These are phyloP conservation scores for Heterotis niloticus DNA, from an alignment of 2,113 vertebrate species.

Conservation along the genomic window DNA sequence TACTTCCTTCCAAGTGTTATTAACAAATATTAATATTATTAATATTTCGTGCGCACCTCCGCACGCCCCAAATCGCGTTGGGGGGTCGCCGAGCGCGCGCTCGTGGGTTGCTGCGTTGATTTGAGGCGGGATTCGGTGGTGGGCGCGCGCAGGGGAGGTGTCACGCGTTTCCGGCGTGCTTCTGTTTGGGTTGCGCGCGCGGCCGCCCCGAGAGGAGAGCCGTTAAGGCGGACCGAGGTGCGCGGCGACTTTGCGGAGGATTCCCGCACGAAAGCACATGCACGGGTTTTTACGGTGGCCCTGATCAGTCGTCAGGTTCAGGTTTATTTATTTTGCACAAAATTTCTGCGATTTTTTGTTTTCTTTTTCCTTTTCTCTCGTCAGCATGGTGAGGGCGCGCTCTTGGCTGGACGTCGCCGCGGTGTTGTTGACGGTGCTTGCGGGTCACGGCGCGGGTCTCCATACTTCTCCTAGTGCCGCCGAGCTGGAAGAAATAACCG, in stretches of 20 bases:
- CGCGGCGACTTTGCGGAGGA: constrained; percentile 33
- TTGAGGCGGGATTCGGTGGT: constrained; percentile 35
- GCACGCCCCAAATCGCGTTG: too few relatives aligned
- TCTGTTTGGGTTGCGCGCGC: constrained; percentile 38
- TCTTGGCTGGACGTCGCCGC: constrained; percentile 46
- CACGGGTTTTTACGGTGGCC: constrained; percentile 59
- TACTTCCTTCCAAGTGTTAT: too few relatives aligned
- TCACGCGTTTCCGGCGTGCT: constrained; percentile 43
- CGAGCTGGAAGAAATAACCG: constrained; percentile 29
- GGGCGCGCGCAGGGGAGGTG: constrained; percentile 57
- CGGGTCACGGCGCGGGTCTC: constrained; percentile 47
- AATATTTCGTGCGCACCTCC: too few relatives aligned
- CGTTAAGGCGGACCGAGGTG: constrained; percentile 43
- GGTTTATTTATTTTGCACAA: constrained; percentile 48
- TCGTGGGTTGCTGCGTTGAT: not conserved
- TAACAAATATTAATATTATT: too few relatives aligned
- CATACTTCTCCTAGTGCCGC: constrained; percentile 31
- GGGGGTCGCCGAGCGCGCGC: not conserved
- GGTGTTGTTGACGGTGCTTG: constrained; percentile 50
- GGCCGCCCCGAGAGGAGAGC: constrained; percentile 46
- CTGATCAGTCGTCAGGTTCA: constrained; percentile 42
- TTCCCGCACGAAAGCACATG: constrained; percentile 35
- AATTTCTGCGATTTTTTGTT: constrained; percentile 36
- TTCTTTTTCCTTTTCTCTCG: constrained; percentile 33
- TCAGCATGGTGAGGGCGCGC: constrained; percentile 65